Evolutionary conservation across 92 coral and sea anemone species (phyloP).

Genomic region (Phenganax stokvisi): DNA sequence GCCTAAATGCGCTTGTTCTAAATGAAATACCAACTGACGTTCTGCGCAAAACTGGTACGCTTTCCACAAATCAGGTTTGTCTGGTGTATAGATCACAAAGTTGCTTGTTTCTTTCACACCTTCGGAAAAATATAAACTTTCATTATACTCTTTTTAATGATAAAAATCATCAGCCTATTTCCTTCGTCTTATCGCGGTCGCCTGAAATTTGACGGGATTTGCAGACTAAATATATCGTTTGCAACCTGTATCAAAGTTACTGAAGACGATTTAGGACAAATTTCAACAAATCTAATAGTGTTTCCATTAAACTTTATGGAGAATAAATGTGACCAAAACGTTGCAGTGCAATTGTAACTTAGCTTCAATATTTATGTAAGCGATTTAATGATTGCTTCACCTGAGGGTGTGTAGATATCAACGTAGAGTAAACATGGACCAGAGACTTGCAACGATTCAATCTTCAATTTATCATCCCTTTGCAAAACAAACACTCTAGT

Average conservation of each 20-base stretch:
- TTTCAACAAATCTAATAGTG: too few relatives aligned
- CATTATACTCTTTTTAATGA: not conserved
- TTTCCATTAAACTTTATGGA: too few relatives aligned
- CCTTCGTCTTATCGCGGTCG: too few relatives aligned
- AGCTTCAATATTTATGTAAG: not conserved
- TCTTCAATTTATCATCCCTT: conserved; percentile 36
- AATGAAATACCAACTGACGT: conserved; percentile 31
- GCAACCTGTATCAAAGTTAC: too few relatives aligned
- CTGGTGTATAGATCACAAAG: conserved; percentile 27
- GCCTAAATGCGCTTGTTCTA: conserved; percentile 18
- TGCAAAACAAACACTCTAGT: conserved; percentile 30
- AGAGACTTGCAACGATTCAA: conserved; percentile 20
- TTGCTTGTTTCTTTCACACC: conserved; percentile 39
- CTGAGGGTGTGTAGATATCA: conserved; percentile 30
- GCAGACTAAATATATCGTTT: too few relatives aligned
- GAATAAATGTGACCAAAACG: too few relatives aligned
- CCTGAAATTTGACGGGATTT: too few relatives aligned
- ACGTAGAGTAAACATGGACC: conserved; percentile 34
- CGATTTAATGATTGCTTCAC: not conserved
- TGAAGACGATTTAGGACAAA: too few relatives aligned
- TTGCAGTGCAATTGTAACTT: too few relatives aligned
- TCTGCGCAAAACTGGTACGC: conserved; percentile 40
- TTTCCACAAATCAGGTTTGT: conserved; percentile 35
- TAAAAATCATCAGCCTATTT: not conserved
- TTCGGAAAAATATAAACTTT: not conserved